Conservation (phyloP, 2,888 invertebrate genomes). For the Zaprionus obscuricornis region DNA sequence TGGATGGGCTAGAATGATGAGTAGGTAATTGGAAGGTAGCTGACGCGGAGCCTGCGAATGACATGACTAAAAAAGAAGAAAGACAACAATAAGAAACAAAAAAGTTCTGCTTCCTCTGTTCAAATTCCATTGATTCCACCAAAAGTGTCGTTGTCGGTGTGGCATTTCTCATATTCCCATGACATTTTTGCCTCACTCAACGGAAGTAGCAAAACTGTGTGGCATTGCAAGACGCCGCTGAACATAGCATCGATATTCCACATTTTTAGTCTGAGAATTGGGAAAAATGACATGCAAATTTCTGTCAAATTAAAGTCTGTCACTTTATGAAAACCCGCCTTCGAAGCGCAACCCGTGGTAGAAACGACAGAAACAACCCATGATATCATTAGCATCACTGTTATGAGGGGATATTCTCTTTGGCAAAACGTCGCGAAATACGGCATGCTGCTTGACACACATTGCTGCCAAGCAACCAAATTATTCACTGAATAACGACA, state of each 20-base stretch:
- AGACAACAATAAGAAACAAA: conserved; percentile 24
- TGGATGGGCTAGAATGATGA: conserved; percentile 65
- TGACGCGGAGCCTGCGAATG: conserved; percentile 58
- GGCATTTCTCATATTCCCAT: conserved; percentile 65
- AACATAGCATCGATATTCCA: conserved; percentile 22
- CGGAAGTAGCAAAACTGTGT: conserved; percentile 80
- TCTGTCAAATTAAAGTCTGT: conserved; percentile 79
- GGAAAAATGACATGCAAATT: conserved; percentile 75
- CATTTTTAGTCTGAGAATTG: conserved; percentile 49
- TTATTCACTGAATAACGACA: conserved; percentile 14
- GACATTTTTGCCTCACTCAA: conserved; percentile 60
- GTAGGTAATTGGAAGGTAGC: conserved; percentile 76
- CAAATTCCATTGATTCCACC: conserved; percentile 34
- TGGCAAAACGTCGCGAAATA: conserved; percentile 15
- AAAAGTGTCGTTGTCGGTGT: conserved; percentile 51
- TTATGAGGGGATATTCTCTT: conserved; percentile 56
- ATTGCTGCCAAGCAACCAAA: conserved; percentile 67
- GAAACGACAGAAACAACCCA: conserved; percentile 10
- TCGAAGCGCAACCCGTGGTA: not conserved
- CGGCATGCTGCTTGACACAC: conserved; percentile 41
- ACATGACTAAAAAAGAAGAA: conserved; percentile 59
- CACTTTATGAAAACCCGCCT: conserved; percentile 41
- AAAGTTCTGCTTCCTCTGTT: conserved; percentile 46
- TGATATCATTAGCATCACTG: conserved; percentile 73
- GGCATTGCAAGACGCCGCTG: conserved; percentile 78